Evolutionary conservation across 2,113 vertebrate genomes (phyloP), one percentile per base, ranked within the genome.

Genomic region (Danio rerio): DNA sequence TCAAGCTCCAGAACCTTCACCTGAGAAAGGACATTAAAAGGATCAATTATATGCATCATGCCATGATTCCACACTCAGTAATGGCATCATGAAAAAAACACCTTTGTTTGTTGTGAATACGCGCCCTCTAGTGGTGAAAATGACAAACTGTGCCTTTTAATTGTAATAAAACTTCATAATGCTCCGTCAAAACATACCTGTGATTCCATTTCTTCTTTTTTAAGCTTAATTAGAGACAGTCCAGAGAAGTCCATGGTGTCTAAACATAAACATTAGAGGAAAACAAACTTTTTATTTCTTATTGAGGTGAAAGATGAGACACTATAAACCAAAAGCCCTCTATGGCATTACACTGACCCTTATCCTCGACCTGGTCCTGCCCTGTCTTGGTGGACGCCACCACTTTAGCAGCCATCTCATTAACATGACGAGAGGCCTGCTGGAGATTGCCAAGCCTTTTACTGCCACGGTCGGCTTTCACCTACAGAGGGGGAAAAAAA

Each of bases 211-310:
- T 99, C 98, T 73, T 99, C 96, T 85, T 94, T 99, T 90, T 92
- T 97, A 77, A 99, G 90, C 87, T 99, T 99, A 89, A 99, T 98
- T 53, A 99, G 94, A 3, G 98, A 98, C 94, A 99, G 89, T 56
- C 98, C 97, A 0, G 98, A 99, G 84, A 99, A 99, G 89, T 99
- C 98, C 97, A 99, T 97, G 49, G 96, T 95, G 74, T 97, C 98
- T 99, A 85, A 16, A 85, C 13, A 81, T 49, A 0, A 66, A 53
- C 70, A 61, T n/a, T 6, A 20, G 11, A 42, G 13, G 10, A 42
- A 16, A 78, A 53, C 78, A 11, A 74, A 8, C 16, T 18, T 20
- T 13, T 61, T 31, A 5, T 58, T 47, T 40, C 3, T 11, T 50
- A 16, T 31, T n/a, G 20, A 78, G 63, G 15, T 40, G 13, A 52